phyloP scores from a whole-genome alignment of 2,888 invertebrate genomes.

The Drosophila imparisetae region DNA sequence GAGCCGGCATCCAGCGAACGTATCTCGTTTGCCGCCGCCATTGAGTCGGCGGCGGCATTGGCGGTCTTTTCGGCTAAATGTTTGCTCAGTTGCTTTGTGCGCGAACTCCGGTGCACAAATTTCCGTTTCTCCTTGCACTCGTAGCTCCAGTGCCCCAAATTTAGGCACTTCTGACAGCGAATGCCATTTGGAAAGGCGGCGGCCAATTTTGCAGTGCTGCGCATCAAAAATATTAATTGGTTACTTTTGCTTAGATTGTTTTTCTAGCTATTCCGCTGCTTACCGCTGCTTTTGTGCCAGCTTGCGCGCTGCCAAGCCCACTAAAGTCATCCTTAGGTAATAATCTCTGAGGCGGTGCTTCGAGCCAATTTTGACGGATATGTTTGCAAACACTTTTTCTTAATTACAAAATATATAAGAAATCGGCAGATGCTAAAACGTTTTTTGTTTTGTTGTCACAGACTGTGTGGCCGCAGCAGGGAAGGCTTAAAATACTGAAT shows the following conservation, averaged over 20 bases:
- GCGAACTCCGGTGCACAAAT: constrained; percentile 92
- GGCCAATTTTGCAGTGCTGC: constrained; percentile 87
- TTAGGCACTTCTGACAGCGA: constrained; percentile 96
- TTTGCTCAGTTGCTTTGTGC: constrained; percentile 92
- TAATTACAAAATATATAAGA: constrained; percentile 15
- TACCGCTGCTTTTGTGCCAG: constrained; percentile 83
- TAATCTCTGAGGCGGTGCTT: constrained; percentile 58
- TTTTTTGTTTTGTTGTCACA: constrained; percentile 43
- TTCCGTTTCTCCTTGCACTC: constrained; percentile 95
- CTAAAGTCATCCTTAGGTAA: constrained; percentile 80
- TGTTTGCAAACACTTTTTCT: background rate
- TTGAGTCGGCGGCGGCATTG: constrained; percentile 26
- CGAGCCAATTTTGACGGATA: constrained; percentile 67
- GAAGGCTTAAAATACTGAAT: constrained; percentile 1
- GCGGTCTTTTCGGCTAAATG: constrained; percentile 84
- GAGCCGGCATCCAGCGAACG: constrained; percentile 15
- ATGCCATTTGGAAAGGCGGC: constrained; percentile 90
- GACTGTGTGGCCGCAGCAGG: constrained; percentile 16
- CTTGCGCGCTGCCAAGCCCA: constrained; percentile 83
- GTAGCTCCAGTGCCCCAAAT: constrained; percentile 97
- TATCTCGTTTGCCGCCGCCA: background rate
- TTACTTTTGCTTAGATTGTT: background rate
- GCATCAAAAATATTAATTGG: background rate
- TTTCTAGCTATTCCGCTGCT: constrained; percentile 3
- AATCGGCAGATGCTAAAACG: constrained; percentile 22